Conservation (phyloP, 2,113 vertebrate species). For the Gadus macrocephalus region DNA sequence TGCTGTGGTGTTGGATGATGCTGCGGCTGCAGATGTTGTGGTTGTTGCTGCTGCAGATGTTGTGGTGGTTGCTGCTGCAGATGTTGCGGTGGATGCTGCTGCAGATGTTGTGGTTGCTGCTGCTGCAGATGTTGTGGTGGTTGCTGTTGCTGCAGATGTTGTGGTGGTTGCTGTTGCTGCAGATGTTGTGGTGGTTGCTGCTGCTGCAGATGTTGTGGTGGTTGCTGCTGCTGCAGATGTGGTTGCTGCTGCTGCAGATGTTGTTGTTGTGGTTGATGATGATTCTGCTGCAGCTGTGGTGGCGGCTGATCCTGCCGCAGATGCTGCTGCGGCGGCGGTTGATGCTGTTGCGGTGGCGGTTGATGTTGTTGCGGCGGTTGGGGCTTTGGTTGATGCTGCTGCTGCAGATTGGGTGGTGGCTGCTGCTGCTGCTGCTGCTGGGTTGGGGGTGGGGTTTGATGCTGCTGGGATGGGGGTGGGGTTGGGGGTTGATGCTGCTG, state of each 20-base stretch:
- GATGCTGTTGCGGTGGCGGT: slow-evolving; percentile 20
- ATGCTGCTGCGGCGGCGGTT: slow-evolving; percentile 32
- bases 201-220: slow-evolving; percentile 13
- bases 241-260: slow-evolving; percentile 12
- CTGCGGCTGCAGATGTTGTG: not conserved
- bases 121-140: not conserved
- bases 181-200: not conserved
- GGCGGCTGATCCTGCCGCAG: slow-evolving; percentile 12
- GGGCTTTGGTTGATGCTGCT: not conserved
- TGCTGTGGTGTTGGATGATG: slow-evolving; percentile 11
- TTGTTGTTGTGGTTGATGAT: not conserved
- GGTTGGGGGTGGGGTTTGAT: slow-evolving; percentile 11
- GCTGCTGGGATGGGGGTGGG: not conserved
- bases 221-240: slow-evolving; percentile 31
- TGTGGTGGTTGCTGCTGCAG: slow-evolving; percentile 9
- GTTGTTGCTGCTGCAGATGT: not conserved
- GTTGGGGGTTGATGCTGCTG: slow-evolving; percentile 8
- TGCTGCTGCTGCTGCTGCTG: slow-evolving; percentile 28
- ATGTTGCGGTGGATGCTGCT: not conserved
- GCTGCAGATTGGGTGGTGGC: slow-evolving; percentile 2
- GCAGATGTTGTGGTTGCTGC: not conserved
- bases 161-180: not conserved
- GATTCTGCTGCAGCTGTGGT: slow-evolving; percentile 11
- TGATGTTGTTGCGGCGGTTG: slow-evolving; percentile 3
- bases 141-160: not conserved